These are phyloP conservation scores for Tyrophagus putrescentiae DNA, from an alignment of 1,140 invertebrate species.

Conservation along the genomic window DNA sequence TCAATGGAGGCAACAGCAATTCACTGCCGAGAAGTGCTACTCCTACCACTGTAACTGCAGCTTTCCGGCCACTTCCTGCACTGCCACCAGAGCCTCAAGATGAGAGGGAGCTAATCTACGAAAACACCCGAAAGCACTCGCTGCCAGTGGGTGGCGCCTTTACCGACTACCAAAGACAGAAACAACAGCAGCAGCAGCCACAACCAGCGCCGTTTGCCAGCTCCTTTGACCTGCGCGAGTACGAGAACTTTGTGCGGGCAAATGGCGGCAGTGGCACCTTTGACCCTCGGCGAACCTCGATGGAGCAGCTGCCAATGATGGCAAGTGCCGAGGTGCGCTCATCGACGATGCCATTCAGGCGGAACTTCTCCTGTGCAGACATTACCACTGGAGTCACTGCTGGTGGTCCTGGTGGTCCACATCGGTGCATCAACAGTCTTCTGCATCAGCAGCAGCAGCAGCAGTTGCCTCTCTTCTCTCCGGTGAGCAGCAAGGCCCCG, in stretches of 20 bases:
- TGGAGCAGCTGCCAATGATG: too few species aligned
- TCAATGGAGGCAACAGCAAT: background rate
- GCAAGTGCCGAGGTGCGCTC: too few species aligned
- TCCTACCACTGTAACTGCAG: background rate
- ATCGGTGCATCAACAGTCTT: too few species aligned
- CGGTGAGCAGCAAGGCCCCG: too few species aligned
- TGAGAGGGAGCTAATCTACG: constrained; percentile 6
- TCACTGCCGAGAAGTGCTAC: background rate
- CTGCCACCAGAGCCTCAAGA: background rate
- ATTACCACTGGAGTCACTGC: too few species aligned
- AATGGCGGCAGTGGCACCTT: background rate
- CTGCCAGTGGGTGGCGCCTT: background rate
- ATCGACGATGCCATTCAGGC: too few species aligned
- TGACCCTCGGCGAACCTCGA: too few species aligned
- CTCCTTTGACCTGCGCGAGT: background rate
- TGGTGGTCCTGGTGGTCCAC: too few species aligned
- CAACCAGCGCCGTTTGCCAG: background rate
- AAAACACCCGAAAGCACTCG: constrained; percentile 14
- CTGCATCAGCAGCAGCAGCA: too few species aligned
- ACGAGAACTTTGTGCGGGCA: background rate
- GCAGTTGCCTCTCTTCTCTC: too few species aligned
- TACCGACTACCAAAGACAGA: background rate
- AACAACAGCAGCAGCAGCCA: background rate
- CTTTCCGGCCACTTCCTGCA: constrained; percentile 2
- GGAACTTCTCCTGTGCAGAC: constrained; percentile 1